phyloP scores from a whole-genome alignment of 2,888 invertebrate genomes.

The Hetaerina titia region DNA sequence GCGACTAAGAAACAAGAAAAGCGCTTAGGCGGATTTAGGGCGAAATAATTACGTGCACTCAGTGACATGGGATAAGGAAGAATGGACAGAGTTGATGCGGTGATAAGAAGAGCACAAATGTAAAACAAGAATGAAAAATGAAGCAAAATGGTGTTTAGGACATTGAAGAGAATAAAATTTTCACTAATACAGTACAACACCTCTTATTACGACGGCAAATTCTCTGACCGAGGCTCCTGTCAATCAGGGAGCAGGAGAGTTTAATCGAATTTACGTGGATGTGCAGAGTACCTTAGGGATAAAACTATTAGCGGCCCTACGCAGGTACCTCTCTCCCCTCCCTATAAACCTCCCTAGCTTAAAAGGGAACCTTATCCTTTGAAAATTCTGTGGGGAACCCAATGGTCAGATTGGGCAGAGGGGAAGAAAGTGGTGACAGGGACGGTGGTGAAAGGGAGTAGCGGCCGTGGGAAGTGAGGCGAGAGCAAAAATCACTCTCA shows the following conservation, averaged over 20 bases:
- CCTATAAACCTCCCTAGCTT: background rate
- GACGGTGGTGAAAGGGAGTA: background rate
- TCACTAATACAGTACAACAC: background rate
- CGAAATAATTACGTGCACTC: no score
- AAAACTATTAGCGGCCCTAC: background rate
- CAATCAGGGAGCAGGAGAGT: background rate
- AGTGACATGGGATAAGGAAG: no score
- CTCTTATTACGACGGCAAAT: background rate
- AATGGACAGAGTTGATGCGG: no score
- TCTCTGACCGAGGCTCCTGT: background rate
- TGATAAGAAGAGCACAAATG: no score
- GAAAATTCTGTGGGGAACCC: background rate
- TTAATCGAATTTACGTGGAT: background rate
- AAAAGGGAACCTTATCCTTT: slow-evolving; percentile 2
- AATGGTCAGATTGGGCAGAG: background rate
- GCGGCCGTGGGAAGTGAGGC: background rate
- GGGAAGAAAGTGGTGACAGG: background rate
- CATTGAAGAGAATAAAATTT: background rate
- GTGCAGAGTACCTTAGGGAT: background rate
- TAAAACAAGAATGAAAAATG: no score
- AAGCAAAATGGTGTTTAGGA: background rate
- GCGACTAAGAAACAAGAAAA: no score
- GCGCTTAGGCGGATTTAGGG: no score
- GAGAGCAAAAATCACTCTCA: background rate
- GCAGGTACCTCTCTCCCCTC: background rate